These are phyloP conservation scores for Eumaeus atala DNA, from an alignment of 1,140 invertebrate species.

Conservation along the genomic window DNA sequence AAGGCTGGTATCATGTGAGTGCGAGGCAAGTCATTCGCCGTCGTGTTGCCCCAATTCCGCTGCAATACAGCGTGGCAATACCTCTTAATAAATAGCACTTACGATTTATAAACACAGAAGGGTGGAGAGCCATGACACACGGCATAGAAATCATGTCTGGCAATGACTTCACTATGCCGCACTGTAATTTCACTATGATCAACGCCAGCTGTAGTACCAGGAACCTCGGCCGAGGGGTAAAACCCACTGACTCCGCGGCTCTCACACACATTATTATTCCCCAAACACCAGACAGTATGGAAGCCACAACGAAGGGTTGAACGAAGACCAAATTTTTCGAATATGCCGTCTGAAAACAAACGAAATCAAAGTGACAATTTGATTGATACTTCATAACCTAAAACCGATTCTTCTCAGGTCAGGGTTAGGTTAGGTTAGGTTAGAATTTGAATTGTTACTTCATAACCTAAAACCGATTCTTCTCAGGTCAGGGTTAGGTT, in stretches of 20 bases:
- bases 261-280: constrained; percentile 76
- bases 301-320: constrained; percentile 75
- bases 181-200: constrained; percentile 75
- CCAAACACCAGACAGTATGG: constrained; percentile 78
- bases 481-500: too few species aligned
- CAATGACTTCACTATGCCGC: constrained; percentile 59
- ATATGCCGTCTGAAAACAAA: constrained; percentile 75
- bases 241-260: constrained; percentile 61
- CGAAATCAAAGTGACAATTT: too few species aligned
- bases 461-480: too few species aligned
- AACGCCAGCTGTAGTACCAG: constrained; percentile 73
- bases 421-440: too few species aligned
- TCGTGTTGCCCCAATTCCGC: too few species aligned
- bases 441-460: too few species aligned
- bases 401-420: too few species aligned
- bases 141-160: constrained; percentile 65
- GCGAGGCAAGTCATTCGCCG: too few species aligned
- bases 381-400: too few species aligned
- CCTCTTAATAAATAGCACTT: too few species aligned
- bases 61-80: too few species aligned
- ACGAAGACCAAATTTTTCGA: constrained; percentile 76
- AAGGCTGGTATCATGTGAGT: too few species aligned
- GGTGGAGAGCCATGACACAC: constrained; percentile 67
- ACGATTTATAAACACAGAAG: constrained; percentile 59
- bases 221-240: constrained; percentile 64